These are phyloP conservation scores for Erpobdella octoculata DNA, from an alignment of 2,888 invertebrate species.

Conservation along the genomic window DNA sequence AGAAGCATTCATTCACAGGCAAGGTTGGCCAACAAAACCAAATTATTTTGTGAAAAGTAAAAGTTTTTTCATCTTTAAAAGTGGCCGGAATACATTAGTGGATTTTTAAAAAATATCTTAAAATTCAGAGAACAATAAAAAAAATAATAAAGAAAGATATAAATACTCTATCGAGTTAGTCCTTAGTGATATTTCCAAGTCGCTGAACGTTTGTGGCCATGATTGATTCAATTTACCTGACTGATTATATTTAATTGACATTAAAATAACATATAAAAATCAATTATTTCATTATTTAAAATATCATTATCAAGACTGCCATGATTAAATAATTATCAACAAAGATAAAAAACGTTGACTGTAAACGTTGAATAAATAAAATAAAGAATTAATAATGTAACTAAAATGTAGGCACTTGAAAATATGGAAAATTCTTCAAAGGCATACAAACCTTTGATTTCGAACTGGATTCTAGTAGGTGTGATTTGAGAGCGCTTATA, in stretches of 20 bases:
- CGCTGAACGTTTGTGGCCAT: constrained; percentile 16
- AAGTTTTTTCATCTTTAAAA: neutral
- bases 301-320: too few species aligned
- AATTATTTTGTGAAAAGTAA: neutral
- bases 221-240: neutral
- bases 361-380: too few species aligned
- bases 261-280: too few species aligned
- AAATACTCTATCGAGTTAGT: constrained; percentile 29
- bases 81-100: neutral
- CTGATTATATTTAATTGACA: too few species aligned
- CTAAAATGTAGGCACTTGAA: too few species aligned
- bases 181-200: constrained; percentile 28
- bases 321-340: too few species aligned
- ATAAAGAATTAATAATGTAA: too few species aligned
- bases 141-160: neutral
- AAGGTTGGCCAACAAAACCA: too few species aligned
- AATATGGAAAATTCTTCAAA: too few species aligned
- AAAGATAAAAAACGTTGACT: too few species aligned
- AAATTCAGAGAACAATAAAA: neutral
- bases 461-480: constrained; percentile 54
- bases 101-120: neutral
- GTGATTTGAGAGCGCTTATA: constrained; percentile 11
- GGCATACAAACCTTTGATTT: constrained; percentile 78
- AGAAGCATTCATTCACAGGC: too few species aligned
- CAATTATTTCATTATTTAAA: too few species aligned